phyloP scores from a whole-genome alignment of 2,113 vertebrate species.

The Nymphicus hollandicus region DNA sequence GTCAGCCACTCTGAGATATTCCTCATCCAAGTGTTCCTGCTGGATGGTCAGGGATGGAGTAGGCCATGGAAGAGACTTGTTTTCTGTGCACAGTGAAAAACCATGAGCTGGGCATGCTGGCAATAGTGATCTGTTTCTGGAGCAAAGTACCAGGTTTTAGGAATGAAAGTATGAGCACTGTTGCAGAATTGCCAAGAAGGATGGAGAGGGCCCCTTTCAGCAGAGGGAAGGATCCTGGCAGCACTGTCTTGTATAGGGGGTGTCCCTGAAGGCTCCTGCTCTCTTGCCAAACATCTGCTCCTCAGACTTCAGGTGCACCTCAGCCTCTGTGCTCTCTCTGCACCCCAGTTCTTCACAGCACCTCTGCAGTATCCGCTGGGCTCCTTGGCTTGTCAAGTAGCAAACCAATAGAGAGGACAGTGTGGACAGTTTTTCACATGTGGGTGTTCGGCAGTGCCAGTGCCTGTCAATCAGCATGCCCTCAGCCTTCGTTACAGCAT shows the following conservation, averaged over 20 bases:
- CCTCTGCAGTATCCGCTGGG: neutral
- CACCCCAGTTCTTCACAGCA: neutral
- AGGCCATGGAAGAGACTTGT: neutral
- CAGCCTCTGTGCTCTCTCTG: neutral
- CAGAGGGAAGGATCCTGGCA: neutral
- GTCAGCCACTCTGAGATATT: neutral
- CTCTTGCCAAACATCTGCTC: neutral
- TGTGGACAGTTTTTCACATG: neutral
- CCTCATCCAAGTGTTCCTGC: neutral
- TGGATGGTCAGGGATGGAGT: neutral
- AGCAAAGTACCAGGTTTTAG: neutral
- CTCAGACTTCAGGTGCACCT: neutral
- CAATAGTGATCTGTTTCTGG: neutral
- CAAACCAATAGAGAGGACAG: neutral
- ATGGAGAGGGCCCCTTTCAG: neutral
- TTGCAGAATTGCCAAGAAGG: neutral
- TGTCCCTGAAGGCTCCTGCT: neutral
- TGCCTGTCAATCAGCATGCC: neutral
- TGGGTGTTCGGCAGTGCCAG: neutral
- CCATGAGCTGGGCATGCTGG: neutral
- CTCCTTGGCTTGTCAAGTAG: neutral
- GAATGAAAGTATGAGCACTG: neutral
- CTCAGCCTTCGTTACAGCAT: conserved; percentile 3
- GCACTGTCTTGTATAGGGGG: neutral
- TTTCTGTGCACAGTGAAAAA: neutral